phyloP scores from a whole-genome alignment of 2,888 invertebrate species.

The Lutraria lutraria region DNA sequence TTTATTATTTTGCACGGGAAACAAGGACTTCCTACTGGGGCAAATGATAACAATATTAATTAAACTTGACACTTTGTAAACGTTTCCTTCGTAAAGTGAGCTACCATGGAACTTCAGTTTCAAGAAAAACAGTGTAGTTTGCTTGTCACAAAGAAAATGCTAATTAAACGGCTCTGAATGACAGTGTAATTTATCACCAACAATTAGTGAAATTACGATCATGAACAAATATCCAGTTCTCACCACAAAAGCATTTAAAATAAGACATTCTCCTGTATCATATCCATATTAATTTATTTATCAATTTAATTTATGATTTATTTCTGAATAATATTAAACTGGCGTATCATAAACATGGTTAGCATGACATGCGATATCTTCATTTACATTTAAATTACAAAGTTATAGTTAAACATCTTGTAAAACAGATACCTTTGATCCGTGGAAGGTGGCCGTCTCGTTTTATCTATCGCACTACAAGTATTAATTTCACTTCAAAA shows the following conservation, averaged over 20 bases:
- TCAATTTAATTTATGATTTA: neutral
- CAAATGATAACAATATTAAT: no score
- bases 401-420: neutral
- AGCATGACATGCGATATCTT: neutral
- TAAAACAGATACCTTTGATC: neutral
- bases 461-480: neutral
- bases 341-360: neutral
- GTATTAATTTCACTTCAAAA: neutral
- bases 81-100: no score
- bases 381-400: neutral
- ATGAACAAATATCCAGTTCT: no score
- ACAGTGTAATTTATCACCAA: no score
- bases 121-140: no score
- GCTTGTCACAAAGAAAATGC: no score
- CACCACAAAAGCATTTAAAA: neutral
- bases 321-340: constrained; percentile 1
- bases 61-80: no score
- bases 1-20: no score
- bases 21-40: no score
- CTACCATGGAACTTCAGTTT: no score
- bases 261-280: neutral
- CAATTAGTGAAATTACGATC: no score
- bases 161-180: no score
- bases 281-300: neutral
- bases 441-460: neutral